phyloP scores from a whole-genome alignment of 2,113 vertebrate genomes.

The Motacilla tschutschensis region DNA sequence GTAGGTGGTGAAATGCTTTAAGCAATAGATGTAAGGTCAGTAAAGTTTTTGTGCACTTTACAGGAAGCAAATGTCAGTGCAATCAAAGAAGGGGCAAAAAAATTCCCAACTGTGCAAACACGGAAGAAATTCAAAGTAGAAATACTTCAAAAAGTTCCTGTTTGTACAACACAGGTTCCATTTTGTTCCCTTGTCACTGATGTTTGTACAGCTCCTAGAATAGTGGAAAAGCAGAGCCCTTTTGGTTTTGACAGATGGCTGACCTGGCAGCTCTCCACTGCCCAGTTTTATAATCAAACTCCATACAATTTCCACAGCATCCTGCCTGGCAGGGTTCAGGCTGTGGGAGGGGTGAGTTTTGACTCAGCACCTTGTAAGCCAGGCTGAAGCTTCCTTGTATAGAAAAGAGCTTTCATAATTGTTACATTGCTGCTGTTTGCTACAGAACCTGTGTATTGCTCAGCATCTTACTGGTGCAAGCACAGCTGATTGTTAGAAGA shows the following conservation, averaged over 20 bases:
- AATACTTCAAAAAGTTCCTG: conserved; percentile 73
- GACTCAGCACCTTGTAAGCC: conserved; percentile 25
- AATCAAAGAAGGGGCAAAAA: conserved; percentile 61
- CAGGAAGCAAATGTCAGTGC: conserved; percentile 64
- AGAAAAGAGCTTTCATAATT: conserved; percentile 23
- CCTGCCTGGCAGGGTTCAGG: conserved; percentile 49
- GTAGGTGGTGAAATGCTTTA: conserved; percentile 47
- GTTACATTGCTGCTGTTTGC: not conserved
- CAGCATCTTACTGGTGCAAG: not conserved
- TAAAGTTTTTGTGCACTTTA: conserved; percentile 46
- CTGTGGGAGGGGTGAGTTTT: conserved; percentile 43
- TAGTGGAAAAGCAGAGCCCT: conserved; percentile 49
- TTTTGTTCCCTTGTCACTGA: conserved; percentile 57
- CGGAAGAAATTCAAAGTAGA: conserved; percentile 71
- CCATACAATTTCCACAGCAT: conserved; percentile 57
- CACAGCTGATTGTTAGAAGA: not conserved
- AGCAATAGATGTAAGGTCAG: conserved; percentile 31
- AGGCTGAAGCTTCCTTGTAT: conserved; percentile 30
- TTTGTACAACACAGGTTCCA: conserved; percentile 66
- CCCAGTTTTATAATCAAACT: conserved; percentile 61
- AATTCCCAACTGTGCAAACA: conserved; percentile 71
- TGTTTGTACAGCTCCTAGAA: conserved; percentile 68
- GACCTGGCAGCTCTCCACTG: conserved; percentile 60
- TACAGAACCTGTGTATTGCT: not conserved
- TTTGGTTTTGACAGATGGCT: conserved; percentile 74